Base-by-base conservation (phyloP, 2,888 invertebrate genomes). In the Unio delphinus region DNA sequence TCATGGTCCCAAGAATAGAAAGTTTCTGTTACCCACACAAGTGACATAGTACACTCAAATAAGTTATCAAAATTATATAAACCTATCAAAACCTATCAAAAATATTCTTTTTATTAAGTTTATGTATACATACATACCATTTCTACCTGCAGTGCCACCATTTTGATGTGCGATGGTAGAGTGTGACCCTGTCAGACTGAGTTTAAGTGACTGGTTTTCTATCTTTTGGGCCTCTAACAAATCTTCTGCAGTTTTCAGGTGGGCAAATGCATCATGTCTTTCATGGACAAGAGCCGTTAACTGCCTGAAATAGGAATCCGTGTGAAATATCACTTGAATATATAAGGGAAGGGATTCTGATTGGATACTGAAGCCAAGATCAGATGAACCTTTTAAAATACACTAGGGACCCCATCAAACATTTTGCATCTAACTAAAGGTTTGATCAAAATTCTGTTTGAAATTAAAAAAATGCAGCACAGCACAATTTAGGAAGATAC, bases 241-340 rank as follows among this genome's bases (percentile, higher is more conserved):
- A 72, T 88, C 87, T 62, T 86, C 85, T 58, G 85, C 71, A 59
- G 86, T 87, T 67, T 83, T 80, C 30, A 86, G 71, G 30, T 79
- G 73, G 20, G 86, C 85, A 71, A 80, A 78, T 8, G 82, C 82
- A 23, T 80, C 80, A 78, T 88, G 88, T 62, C 84, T 77, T 65
- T 87, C 86, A 58, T 82, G 80, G 7, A 85, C 83, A 65, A 87
- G 73, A 45, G 70, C 74, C 20, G 69, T 67, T 68, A 86, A 68
- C 67, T 86, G 86, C 56, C 86, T 86, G 76, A 34, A 70, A 69
- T 68, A 30, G 1, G 23, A 23, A 23, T 23, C 23, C 23, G 23
- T 23, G 23, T 23, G 23, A 23, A 23, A 23, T 23, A 23, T 23
- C 23, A 23, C 23, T 23, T 23, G 23, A 23, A 23, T 23, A 23